Base-by-base conservation (phyloP, 2,797 vertebrate species). In the Austrolebias charrua region DNA sequence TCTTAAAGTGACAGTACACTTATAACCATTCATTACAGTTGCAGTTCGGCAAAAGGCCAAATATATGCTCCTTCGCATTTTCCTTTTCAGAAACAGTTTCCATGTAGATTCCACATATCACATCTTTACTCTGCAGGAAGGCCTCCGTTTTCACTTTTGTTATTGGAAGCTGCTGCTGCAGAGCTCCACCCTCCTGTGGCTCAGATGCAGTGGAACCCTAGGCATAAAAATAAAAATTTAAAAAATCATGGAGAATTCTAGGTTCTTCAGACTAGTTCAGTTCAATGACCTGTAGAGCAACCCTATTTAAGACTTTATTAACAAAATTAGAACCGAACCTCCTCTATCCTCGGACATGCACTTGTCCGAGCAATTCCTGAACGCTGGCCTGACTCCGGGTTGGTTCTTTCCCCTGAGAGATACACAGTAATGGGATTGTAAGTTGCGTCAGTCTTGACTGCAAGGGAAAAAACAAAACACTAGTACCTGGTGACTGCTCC, bases 61-160 rank as follows among this genome's bases (percentile, higher is more conserved):
- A n/a, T n/a, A n/a, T n/a, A n/a, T n/a, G n/a, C n/a, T n/a, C n/a
- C n/a, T n/a, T 42, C 0, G 59, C 59, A 12, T 84, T 74, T 0
- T 63, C 19, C 77, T 98, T 98, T 78, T 94, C 95, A 1, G 93
- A 96, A 54, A 96, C 93, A 14, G 90, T 93, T 69, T 98, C 96
- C 95, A 97, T 96, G 88, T 95, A 97, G 88, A 98, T 96, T 18
- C 96, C 95, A 8, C 95, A 98, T 55, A 90, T 83, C 24, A 96
- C 43, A 0, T 93, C 86, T 86, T 89, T 88, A 49, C 94, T 96
- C 66, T 79, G 83, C 63, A 86, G 72, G 64, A 83, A 85, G 43
- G 81, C 74, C 20, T 87, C 71, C 0, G 35, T 70, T 28, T 72
- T 10, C 58, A 38, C 44, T 58, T 48, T 58, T 53, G 40, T 33